These are phyloP conservation scores for Tympanuchus pallidicinctus DNA, from an alignment of 2,113 vertebrate genomes.

Conservation along the genomic window DNA sequence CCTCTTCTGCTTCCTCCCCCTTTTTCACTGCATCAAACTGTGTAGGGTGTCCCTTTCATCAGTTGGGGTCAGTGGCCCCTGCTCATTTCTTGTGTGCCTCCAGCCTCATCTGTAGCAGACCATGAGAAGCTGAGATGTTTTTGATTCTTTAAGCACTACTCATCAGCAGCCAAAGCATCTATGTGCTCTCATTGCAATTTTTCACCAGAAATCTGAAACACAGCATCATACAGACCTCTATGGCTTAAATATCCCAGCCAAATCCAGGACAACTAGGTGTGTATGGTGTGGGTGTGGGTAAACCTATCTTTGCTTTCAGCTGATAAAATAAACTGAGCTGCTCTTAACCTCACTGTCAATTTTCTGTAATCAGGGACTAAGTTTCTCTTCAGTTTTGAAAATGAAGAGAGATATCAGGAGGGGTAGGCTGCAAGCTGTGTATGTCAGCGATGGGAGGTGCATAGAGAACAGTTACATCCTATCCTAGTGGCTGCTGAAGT, in stretches of 20 bases:
- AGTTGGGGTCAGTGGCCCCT: background rate
- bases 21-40: background rate
- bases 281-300: background rate
- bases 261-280: background rate
- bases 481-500: background rate
- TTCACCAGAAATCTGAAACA: background rate
- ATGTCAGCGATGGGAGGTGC: background rate
- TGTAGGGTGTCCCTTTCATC: background rate
- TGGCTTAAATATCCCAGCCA: background rate
- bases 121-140: background rate
- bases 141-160: background rate
- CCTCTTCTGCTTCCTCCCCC: too few species aligned
- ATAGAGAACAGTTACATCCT: background rate
- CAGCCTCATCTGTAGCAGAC: too few species aligned
- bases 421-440: background rate
- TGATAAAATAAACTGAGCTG: background rate
- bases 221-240: background rate
- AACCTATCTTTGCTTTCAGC: background rate
- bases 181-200: background rate
- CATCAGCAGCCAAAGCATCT: background rate
- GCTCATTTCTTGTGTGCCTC: too few species aligned
- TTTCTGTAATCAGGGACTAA: background rate
- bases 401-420: background rate
- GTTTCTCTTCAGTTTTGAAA: background rate
- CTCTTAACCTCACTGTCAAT: background rate